Evolutionary conservation across 2,797 vertebrate species (phyloP), one percentile per base, ranked within the genome.

Genomic region (Acanthurus leucopareius): DNA sequence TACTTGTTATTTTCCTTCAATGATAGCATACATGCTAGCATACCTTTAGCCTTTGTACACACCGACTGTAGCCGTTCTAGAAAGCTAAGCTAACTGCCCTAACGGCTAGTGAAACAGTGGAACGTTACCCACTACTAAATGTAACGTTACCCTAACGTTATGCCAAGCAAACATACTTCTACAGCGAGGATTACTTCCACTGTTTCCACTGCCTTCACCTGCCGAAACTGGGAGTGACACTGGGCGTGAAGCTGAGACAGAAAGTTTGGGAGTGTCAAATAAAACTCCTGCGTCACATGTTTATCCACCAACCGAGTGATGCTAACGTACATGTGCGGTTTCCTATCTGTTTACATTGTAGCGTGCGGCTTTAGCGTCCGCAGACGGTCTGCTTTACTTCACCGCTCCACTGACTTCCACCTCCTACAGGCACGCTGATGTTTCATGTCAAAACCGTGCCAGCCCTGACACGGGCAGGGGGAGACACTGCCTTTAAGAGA

Each of bases 341-440:
- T 61, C 13, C 13, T 5, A 7, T 45, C 14, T 32, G 54, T 75
- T 75, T 49, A 70, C 77, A 2, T 58, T 6, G 57, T 0, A 5
- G 35, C 38, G 28, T 2, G 67, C 32, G 1, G 32, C 2, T 15
- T 22, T 14, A 4, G 16, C 62, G 5, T 19, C 45, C 4, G 1
- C 48, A 20, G 3, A 47, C 11, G 48, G 6, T 54, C 38, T 1
- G 52, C 15, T 20, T 17, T 4, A 16, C 57, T 19, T 38, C 35
- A 9, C 58, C 22, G 20, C 40, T 32, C 10, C 9, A 16, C 20
- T 8, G 53, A 47, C 58, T 14, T 7, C 48, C 0, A 22, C 7
- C 25, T 69, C 59, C 32, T n/a, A 42, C 35, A 9, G 14, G 40
- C 35, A 7, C 11, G 40, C 28, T 56, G 22, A 93, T 94, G 95